Evolutionary conservation across 2,113 vertebrate genomes (phyloP), one percentile per base, ranked within the genome.

Genomic region (Toxostoma redivivum): DNA sequence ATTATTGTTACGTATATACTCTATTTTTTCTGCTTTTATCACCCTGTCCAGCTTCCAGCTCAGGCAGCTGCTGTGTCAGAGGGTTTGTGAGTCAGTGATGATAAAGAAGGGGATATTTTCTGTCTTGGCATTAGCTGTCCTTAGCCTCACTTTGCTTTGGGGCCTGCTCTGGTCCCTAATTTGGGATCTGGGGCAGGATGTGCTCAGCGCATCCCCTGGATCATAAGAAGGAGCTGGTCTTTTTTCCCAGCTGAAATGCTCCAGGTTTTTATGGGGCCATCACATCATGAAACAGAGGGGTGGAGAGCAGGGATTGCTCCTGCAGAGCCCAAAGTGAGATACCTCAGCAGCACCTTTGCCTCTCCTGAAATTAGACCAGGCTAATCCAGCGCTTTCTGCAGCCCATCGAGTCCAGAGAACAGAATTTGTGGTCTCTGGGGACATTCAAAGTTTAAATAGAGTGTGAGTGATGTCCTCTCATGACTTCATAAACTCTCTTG

Each of bases 321-420:
- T 85, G 25, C n/a, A 25, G 58, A 72, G 73, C 72, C 62, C 13
- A 12, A 37, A 17, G 2, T 1, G 37, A 13, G 24, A 5, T 5
- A 20, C 30, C 37, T 47, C 24, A 71, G 62, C 66, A 78, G 60
- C 21, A n/a, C 38, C 66, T 82, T 30, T 11, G 47, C 22, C 7
- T 19, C 56, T 67, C 44, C 70, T 51, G 20, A 38, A 65, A 45
- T 21, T 3, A 45, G 31, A 7, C 16, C 35, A 5, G 19, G 13
- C 40, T 51, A 40, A 9, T 23, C 31, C 31, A 47, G 86, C 60
- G 38, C 30, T 81, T 65, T 81, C 40, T 56, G 69, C 56, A 60
- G 53, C 2, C 30, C 22, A 0, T 10, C 0, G 3, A 45, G 33
- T 19, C 22, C 60, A 48, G 53, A 20, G 42, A 57, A 33, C 2